Evolutionary conservation across 2,888 invertebrate genomes (phyloP).

Genomic region (Drosophila monieri): DNA sequence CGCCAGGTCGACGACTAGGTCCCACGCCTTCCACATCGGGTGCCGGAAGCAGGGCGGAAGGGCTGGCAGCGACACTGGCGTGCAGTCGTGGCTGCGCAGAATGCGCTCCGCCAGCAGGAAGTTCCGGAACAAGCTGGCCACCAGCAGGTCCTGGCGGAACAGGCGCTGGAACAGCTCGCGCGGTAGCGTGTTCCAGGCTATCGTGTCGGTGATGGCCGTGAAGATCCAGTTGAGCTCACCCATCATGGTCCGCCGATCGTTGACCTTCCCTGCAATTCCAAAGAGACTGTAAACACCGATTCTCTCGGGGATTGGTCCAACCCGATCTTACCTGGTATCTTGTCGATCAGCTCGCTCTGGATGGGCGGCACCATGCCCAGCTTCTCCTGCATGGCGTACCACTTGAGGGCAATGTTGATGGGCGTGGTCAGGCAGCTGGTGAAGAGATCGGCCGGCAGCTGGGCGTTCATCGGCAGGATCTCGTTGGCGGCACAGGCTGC

Average conservation of each 20-base stretch:
- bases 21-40: slow-evolving; percentile 99
- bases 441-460: slow-evolving; percentile 98
- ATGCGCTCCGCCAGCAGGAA: slow-evolving; percentile 98
- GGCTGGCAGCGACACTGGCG: slow-evolving; percentile 96
- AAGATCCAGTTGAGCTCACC: slow-evolving; percentile 99
- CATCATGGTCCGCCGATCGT: slow-evolving; percentile 97
- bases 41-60: slow-evolving; percentile 95
- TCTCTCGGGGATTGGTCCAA: not conserved
- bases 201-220: slow-evolving; percentile 99
- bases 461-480: slow-evolving; percentile 97
- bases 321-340: slow-evolving; percentile 89
- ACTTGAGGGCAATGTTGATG: slow-evolving; percentile 96
- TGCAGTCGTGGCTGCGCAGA: slow-evolving; percentile 97
- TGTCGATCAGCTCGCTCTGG: slow-evolving; percentile 94
- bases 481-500: slow-evolving; percentile 98
- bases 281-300: not conserved
- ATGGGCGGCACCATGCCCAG: slow-evolving; percentile 92
- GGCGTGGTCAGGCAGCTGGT: slow-evolving; percentile 99
- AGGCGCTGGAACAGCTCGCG: slow-evolving; percentile 97
- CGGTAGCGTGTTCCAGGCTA: slow-evolving; percentile 99
- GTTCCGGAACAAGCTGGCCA: slow-evolving; percentile 99
- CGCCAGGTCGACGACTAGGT: slow-evolving; percentile 96
- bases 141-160: slow-evolving; percentile 98
- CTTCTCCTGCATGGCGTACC: slow-evolving; percentile 94
- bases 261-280: slow-evolving; percentile 89